These are phyloP conservation scores for Babyrousa celebensis DNA, from an alignment of 2,797 vertebrate species.

Conservation along the genomic window DNA sequence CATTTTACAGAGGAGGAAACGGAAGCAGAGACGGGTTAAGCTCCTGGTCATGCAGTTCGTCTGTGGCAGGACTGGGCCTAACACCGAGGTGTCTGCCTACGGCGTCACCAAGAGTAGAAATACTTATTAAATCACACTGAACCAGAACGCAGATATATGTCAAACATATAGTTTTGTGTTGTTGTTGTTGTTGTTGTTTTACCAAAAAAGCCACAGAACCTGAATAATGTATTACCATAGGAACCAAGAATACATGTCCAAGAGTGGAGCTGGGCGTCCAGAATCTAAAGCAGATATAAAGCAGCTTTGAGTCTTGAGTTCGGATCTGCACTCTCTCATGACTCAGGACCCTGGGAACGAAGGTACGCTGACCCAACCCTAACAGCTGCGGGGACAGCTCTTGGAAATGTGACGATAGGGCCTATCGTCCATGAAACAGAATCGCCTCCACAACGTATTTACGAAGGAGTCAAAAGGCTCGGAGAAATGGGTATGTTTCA, in stretches of 20 bases:
- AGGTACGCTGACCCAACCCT: not conserved
- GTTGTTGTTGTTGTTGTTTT: not conserved
- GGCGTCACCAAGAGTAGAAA: not conserved
- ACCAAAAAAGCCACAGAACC: not conserved
- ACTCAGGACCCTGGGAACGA: not conserved
- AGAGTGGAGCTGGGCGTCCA: not conserved
- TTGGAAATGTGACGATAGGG: not conserved
- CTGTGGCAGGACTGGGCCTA: too few relatives aligned
- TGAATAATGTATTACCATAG: conserved; percentile 8
- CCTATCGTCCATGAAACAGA: not conserved
- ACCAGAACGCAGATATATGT: fast-evolving
- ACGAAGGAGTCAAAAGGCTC: not conserved
- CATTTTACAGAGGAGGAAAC: not conserved
- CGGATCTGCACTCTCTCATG: not conserved
- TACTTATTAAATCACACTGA: not conserved
- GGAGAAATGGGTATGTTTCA: not conserved
- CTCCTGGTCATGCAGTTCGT: not conserved
- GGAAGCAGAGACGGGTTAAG: not conserved
- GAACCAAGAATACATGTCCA: not conserved
- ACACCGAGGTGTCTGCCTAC: not conserved
- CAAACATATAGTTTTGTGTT: not conserved
- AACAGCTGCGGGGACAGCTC: not conserved
- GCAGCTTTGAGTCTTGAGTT: not conserved
- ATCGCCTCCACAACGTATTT: not conserved
- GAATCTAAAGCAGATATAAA: not conserved